phyloP scores from a whole-genome alignment of 2,888 invertebrate genomes.

The Ormyrus pomaceus region DNA sequence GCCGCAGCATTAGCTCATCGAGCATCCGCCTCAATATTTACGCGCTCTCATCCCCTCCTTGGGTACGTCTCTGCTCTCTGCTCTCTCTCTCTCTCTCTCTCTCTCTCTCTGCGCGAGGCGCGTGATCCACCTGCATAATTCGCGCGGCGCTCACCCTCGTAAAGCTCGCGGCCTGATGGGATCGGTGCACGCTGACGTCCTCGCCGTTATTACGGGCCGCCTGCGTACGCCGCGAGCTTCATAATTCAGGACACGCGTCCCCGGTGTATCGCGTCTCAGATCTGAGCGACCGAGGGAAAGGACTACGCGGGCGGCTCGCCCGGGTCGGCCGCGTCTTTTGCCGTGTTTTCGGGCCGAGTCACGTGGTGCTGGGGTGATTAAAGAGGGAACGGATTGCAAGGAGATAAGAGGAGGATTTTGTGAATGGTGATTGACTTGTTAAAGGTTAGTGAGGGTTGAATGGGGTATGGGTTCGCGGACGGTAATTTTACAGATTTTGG shows the following conservation, averaged over 20 bases:
- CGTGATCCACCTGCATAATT: conserved; percentile 49
- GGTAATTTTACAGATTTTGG: too few species aligned
- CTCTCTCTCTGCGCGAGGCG: not conserved
- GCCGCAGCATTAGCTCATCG: too few species aligned
- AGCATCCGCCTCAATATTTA: too few species aligned
- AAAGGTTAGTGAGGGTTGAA: not conserved
- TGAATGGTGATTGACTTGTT: too few species aligned
- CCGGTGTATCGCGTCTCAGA: conserved; percentile 15
- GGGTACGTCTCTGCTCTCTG: too few species aligned
- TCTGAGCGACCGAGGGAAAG: not conserved
- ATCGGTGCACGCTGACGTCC: not conserved
- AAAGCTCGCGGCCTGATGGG: conserved; percentile 10
- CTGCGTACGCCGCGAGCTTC: not conserved
- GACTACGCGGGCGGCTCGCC: too few species aligned
- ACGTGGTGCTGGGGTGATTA: too few species aligned
- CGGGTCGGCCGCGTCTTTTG: not conserved
- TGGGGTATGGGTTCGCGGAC: too few species aligned
- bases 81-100: too few species aligned
- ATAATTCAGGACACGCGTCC: conserved; percentile 37
- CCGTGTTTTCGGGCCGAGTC: not conserved
- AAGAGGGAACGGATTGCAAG: too few species aligned
- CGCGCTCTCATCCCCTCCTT: too few species aligned
- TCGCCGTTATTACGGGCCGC: not conserved
- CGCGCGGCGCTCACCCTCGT: conserved; percentile 21
- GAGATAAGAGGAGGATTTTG: too few species aligned